These are phyloP conservation scores for Toxotes lorentzi DNA, from an alignment of 2,797 vertebrate genomes.

Conservation along the genomic window DNA sequence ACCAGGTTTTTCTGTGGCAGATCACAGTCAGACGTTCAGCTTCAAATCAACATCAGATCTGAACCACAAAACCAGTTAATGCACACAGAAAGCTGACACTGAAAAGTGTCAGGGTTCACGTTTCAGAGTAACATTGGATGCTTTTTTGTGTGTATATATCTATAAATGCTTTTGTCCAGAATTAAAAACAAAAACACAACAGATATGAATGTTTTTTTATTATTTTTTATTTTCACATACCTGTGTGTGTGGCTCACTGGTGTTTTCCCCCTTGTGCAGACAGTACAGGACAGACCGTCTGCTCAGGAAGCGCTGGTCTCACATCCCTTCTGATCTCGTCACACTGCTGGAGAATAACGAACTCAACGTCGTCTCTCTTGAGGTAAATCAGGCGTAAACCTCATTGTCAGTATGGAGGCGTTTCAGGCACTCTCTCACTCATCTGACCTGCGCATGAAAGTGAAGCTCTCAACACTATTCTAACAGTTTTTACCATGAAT, in stretches of 20 bases:
- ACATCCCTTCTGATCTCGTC: conserved; percentile 89
- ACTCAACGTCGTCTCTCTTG: conserved; percentile 88
- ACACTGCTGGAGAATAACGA: conserved; percentile 87
- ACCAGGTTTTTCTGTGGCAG: background rate
- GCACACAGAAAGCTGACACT: too few relatives aligned
- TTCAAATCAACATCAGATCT: too few relatives aligned
- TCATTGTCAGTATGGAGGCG: background rate
- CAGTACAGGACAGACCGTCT: conserved; percentile 88
- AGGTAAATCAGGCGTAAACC: conserved; percentile 80
- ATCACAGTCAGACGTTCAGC: too few relatives aligned
- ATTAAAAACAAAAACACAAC: too few relatives aligned
- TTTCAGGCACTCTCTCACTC: background rate
- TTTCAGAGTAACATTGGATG: too few relatives aligned
- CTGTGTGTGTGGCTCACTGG: background rate
- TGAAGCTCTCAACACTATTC: background rate
- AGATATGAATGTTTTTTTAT: too few relatives aligned
- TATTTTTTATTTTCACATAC: background rate
- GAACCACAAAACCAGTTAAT: background rate
- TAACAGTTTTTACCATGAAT: background rate
- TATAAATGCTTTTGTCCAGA: too few relatives aligned
- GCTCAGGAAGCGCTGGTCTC: conserved; percentile 91
- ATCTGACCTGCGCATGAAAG: background rate
- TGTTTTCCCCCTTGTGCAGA: conserved; percentile 75
- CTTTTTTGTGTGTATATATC: too few relatives aligned
- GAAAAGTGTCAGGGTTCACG: too few relatives aligned